These are phyloP conservation scores for Andrena dorsata DNA, from an alignment of 2,888 invertebrate genomes.

Conservation along the genomic window DNA sequence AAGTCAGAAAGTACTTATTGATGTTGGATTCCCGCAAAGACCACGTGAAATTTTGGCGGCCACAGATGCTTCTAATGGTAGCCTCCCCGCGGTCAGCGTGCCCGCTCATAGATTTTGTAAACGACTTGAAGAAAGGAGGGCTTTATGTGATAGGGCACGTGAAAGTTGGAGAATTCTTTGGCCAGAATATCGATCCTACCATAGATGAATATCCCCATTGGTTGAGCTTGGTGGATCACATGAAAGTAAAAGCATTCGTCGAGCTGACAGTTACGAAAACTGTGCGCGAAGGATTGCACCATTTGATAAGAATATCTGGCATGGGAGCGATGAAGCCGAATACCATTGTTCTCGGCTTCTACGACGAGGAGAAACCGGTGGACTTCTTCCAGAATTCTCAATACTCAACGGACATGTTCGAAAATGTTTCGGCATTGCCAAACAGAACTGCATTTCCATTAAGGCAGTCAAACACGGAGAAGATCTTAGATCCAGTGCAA, in stretches of 20 bases:
- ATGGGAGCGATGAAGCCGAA: constrained; percentile 99
- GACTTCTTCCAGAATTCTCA: constrained; percentile 91
- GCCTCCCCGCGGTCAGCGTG: constrained; percentile 95
- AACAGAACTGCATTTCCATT: constrained; percentile 87
- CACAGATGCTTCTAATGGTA: constrained; percentile 97
- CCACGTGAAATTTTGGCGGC: constrained; percentile 99
- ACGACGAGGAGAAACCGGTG: constrained; percentile 90
- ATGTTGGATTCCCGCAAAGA: constrained; percentile 98
- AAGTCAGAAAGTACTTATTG: constrained; percentile 97
- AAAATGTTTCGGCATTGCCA: constrained; percentile 82
- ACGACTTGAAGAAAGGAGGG: constrained; percentile 98
- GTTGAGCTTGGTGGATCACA: constrained; percentile 97
- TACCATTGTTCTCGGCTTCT: constrained; percentile 97
- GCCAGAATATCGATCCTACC: constrained; percentile 88
- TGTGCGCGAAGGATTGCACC: constrained; percentile 96
- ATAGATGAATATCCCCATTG: constrained; percentile 94
- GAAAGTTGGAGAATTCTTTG: constrained; percentile 87
- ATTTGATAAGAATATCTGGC: constrained; percentile 95
- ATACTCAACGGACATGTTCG: constrained; percentile 85
- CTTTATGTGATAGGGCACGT: constrained; percentile 96
- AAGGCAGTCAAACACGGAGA: constrained; percentile 84
- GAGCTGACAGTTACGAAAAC: constrained; percentile 95
- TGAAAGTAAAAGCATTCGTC: constrained; percentile 98
- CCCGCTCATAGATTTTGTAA: constrained; percentile 98
- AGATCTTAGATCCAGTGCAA: constrained; percentile 87